These are phyloP conservation scores for Telmatochromis bifrenatus DNA, from an alignment of 2,113 vertebrate genomes.

Conservation along the genomic window DNA sequence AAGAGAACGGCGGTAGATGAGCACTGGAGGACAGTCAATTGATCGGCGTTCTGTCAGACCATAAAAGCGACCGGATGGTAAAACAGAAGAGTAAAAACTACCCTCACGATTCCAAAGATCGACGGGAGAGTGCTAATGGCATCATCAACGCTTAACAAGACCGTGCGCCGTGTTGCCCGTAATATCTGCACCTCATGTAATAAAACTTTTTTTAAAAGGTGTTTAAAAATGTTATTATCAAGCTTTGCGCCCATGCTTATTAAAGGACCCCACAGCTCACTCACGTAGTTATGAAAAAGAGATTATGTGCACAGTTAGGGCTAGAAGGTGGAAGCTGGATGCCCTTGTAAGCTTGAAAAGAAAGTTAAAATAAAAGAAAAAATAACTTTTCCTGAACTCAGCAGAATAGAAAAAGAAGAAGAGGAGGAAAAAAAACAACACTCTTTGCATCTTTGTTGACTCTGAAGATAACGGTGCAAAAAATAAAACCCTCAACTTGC, in stretches of 20 bases:
- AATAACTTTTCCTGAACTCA: constrained; percentile 6
- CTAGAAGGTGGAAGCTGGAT: constrained; percentile 12
- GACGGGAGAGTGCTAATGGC: constrained; percentile 19
- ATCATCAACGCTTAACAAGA: constrained; percentile 25
- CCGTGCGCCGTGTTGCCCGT: background rate
- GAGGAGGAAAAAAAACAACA: background rate
- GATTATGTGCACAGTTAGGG: background rate
- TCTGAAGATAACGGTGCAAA: constrained; percentile 11
- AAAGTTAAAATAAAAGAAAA: background rate
- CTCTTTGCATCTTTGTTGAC: constrained; percentile 44
- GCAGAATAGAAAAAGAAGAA: background rate
- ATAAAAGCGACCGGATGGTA: constrained; percentile 42
- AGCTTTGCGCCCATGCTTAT: background rate
- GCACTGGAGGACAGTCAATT: constrained; percentile 40
- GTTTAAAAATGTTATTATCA: constrained; percentile 15
- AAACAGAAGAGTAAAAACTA: constrained; percentile 1
- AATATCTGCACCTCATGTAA: constrained; percentile 5
- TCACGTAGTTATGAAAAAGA: background rate
- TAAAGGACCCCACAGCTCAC: background rate
- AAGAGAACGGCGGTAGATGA: constrained; percentile 15
- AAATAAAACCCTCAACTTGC: background rate
- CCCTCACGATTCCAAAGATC: constrained; percentile 1
- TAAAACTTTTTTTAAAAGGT: constrained; percentile 37
- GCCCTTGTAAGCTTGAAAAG: background rate
- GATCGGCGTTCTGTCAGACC: constrained; percentile 40